A percentile compares a stretch with the other conserved stretches of the same genome.
Conservation (phyloP, 2,113 vertebrate genomes). For the Mobula birostris region DNA sequence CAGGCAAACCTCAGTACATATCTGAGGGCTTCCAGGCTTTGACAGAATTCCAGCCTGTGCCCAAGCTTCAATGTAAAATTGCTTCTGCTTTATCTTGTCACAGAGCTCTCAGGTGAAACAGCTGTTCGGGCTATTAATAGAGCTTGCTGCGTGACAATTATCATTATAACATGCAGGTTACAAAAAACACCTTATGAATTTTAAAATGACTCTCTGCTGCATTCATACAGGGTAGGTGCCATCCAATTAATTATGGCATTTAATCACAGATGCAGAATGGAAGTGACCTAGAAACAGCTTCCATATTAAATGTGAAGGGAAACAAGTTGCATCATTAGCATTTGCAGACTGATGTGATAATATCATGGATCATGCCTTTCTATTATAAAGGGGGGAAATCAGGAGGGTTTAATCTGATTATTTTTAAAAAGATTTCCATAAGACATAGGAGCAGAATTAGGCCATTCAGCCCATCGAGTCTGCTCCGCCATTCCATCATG, state of each 20-base stretch:
- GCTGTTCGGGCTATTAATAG: conserved; percentile 29
- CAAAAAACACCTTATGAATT: conserved; percentile 11
- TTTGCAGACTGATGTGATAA: neutral
- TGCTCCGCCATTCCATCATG: no score
- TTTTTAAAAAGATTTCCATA: neutral
- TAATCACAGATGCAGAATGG: conserved; percentile 25
- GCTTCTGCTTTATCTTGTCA: neutral
- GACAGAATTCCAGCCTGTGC: neutral
- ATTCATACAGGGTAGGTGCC: neutral
- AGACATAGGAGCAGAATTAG: no score
- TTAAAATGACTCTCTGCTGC: conserved; percentile 1
- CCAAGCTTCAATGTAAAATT: conserved; percentile 12
- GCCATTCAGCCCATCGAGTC: no score
- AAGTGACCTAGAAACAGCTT: conserved; percentile 23
- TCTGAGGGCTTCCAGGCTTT: neutral
- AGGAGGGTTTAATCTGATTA: neutral
- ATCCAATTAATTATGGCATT: conserved; percentile 21
- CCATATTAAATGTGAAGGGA: neutral
- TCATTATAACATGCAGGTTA: conserved; percentile 23
- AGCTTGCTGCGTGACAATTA: conserved; percentile 19
- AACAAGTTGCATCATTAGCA: neutral
- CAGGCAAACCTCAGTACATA: neutral
- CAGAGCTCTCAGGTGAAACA: conserved; percentile 8
- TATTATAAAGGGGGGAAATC: neutral
- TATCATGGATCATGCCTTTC: neutral